Evolutionary conservation across 2,113 vertebrate species (phyloP), one percentile per base, ranked within the genome.

Genomic region (Meleagris gallopavo): DNA sequence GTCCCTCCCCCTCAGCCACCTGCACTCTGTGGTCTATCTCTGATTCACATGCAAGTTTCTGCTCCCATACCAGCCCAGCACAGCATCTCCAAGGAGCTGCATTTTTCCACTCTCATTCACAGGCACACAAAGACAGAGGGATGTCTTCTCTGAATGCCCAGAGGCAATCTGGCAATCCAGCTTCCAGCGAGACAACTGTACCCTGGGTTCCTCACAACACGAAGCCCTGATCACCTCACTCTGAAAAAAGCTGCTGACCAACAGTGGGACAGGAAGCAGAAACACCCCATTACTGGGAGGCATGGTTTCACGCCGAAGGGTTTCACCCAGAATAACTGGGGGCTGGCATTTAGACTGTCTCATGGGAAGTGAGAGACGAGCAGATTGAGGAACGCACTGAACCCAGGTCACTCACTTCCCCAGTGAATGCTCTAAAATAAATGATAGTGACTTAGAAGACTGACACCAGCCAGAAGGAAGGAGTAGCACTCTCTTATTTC

Each of bases 331-430:
- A 86, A 86, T 34, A 90, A 89, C 95, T 57, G 89, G 54, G 2
- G 11, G 64, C 66, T 5, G 2, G 58, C 73, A 86, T 61, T 75
- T 67, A 41, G 73, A 67, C 70, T 38, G 61, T 21, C 94, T 82
- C 78, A 78, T 15, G 81, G 94, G 93, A 97, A 95, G 95, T 96
- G 95, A 95, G 94, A 96, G 86, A 92, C 10, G 3, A 86, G 61
- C 73, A 72, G 90, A 94, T 72, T 94, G 96, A 90, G 95, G 96
- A 96, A 96, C 60, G 30, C 80, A 57, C 55, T 81, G 83, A 93
- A 92, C 86, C 60, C 86, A 32, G 80, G 86, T 90, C 86, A 91
- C 70, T 90, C 92, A 93, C 96, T 96, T 96, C 96, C 96, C 88
- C 96, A 91, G 58, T 29, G 54, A 85, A 69, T 32, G 54, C 80